These are phyloP conservation scores for Anhinga anhinga DNA, from an alignment of 2,113 vertebrate species.

Conservation along the genomic window DNA sequence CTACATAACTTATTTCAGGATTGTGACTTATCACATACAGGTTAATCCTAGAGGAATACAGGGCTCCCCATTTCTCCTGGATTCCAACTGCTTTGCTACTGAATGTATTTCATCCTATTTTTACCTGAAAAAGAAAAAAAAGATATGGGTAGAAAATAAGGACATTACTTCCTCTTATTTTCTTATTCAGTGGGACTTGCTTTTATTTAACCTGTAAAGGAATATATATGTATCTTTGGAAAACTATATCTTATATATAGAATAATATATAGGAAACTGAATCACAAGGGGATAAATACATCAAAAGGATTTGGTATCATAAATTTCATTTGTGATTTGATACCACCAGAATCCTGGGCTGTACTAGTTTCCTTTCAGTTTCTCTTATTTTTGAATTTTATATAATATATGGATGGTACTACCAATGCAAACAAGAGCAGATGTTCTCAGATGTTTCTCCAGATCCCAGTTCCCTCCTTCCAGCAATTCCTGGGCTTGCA, in stretches of 20 bases:
- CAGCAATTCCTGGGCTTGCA: background rate
- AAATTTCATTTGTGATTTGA: slow-evolving; percentile 28
- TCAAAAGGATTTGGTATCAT: slow-evolving; percentile 54
- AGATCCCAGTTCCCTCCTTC: background rate
- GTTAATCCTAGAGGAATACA: slow-evolving; percentile 36
- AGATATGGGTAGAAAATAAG: slow-evolving; percentile 29
- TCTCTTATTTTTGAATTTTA: slow-evolving; percentile 66
- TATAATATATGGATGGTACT: slow-evolving; percentile 57
- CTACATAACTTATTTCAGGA: background rate
- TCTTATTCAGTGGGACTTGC: slow-evolving; percentile 53
- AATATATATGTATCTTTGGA: slow-evolving; percentile 55
- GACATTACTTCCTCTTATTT: slow-evolving; percentile 58
- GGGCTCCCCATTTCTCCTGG: slow-evolving; percentile 10
- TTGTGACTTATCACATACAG: background rate
- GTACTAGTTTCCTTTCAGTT: slow-evolving; percentile 67
- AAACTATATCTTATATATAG: slow-evolving; percentile 57
- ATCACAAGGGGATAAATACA: slow-evolving; percentile 49
- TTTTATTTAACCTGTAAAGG: slow-evolving; percentile 69
- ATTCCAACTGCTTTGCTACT: slow-evolving; percentile 14
- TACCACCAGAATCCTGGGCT: slow-evolving; percentile 60
- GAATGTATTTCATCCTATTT: slow-evolving; percentile 53
- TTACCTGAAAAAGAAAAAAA: slow-evolving; percentile 42
- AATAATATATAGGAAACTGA: slow-evolving; percentile 67
- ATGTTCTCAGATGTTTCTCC: background rate
- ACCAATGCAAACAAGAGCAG: background rate